Base-by-base conservation (phyloP, 2,888 invertebrate species). In the Leistus spinibarbis region DNA sequence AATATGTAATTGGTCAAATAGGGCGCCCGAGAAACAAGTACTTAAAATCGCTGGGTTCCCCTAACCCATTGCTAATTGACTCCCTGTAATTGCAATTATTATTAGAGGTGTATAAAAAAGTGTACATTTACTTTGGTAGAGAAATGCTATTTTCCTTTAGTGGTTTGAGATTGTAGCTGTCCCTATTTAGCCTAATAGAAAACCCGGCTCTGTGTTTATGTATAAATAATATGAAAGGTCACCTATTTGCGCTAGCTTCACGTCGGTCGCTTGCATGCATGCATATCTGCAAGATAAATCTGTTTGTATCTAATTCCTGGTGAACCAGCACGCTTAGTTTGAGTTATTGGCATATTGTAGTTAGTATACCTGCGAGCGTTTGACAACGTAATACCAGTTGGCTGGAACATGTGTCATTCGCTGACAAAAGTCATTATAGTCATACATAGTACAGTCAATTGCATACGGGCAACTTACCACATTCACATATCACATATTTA, bases 331-430 rank as follows among this genome's bases (percentile, higher is more conserved):
- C 57, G 57, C 57, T 19, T 20, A 60, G 60, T 71, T 71, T 71
- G 64, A 71, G 63, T 64, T 71, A 71, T 71, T 71, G 71, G 63
- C 63, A 63, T 71, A 71, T 71, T 71, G 71, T 71, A 53, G 68
- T 54, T 2, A 57, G 63, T 22, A 53, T 23, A 40, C 10, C 71
- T 64, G 20, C 10, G 4, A 60, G 60, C 60, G 64, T 71, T 71
- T 71, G 71, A 71, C 71, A 71, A 63, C 64, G 71, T 71, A 71
- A 71, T 71, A 71, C 71, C 64, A 71, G 71, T 71, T 64, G 54
- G 63, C 62, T 20, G 24, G 53, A 54, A 71, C 71, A 71, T 64
- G 54, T 71, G 71, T 71, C 71, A 71, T 71, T 71, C 64, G 64
- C 63, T 71, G 71, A 71, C 71, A 71, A 62, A 71, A 71, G 54